phyloP scores from a whole-genome alignment of 1,140 invertebrate genomes.

The Philotrypesis tridentata region DNA sequence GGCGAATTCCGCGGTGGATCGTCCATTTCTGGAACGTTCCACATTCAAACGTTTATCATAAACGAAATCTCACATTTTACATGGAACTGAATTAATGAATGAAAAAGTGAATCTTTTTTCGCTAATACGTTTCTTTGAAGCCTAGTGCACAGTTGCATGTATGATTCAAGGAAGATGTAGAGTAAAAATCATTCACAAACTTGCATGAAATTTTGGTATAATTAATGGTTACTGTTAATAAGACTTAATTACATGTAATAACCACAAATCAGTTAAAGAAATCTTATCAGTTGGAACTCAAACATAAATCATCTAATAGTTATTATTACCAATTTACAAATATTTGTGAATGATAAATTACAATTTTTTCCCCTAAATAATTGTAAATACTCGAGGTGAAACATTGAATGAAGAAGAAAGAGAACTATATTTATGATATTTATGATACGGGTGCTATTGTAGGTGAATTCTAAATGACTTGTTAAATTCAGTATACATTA shows the following conservation, averaged over 20 bases:
- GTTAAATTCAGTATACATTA: background rate
- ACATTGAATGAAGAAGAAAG: background rate
- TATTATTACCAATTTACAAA: background rate
- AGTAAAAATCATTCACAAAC: constrained; percentile 30
- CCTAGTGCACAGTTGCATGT: background rate
- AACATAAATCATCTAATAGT: background rate
- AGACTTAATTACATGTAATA: no score
- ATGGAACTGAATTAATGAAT: constrained; percentile 15
- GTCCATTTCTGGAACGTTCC: constrained; percentile 83
- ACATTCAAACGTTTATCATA: constrained; percentile 59
- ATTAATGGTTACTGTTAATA: no score
- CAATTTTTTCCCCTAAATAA: constrained; percentile 11
- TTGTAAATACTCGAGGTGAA: background rate
- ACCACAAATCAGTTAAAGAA: no score
- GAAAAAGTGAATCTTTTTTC: constrained; percentile 24
- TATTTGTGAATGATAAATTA: constrained; percentile 24
- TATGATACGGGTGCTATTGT: background rate
- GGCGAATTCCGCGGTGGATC: constrained; percentile 83
- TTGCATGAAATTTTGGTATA: background rate
- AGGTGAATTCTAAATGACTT: background rate
- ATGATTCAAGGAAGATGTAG: constrained; percentile 17
- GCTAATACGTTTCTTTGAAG: background rate
- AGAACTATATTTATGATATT: background rate
- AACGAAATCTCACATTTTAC: constrained; percentile 22
- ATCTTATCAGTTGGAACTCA: no score